phyloP scores from a whole-genome alignment of 2,888 invertebrate genomes.

The Aricia artaxerxes region DNA sequence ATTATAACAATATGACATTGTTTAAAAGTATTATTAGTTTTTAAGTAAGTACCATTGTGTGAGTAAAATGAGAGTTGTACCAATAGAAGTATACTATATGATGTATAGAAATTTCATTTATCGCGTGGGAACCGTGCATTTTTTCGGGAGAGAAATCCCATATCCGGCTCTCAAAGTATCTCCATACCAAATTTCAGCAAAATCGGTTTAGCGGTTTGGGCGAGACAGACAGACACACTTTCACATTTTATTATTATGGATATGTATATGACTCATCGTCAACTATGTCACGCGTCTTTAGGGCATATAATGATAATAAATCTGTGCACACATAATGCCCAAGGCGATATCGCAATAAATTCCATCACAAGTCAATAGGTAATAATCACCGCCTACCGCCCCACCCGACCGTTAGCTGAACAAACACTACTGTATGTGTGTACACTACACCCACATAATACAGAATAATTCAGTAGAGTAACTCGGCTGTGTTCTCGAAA shows the following conservation, averaged over 20 bases:
- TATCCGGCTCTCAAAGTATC: background rate
- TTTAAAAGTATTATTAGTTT: background rate
- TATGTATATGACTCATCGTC: background rate
- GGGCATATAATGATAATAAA: background rate
- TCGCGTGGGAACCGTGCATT: too few relatives aligned
- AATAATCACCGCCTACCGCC: conserved; percentile 22
- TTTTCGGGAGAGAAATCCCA: too few relatives aligned
- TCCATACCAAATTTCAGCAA: background rate
- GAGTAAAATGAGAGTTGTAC: too few relatives aligned
- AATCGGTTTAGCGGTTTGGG: background rate
- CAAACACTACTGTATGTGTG: conserved; percentile 7
- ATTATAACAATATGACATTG: background rate
- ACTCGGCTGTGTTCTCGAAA: background rate
- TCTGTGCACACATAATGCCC: background rate
- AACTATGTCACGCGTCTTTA: background rate
- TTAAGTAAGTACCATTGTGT: background rate
- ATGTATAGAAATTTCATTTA: too few relatives aligned
- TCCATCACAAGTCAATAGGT: background rate
- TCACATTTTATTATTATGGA: background rate
- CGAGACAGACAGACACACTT: background rate
- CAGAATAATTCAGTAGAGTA: background rate
- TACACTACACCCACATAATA: background rate
- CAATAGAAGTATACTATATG: too few relatives aligned
- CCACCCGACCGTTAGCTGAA: conserved; percentile 17
- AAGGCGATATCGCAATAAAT: conserved; percentile 1